These are phyloP conservation scores for Patella caerulea DNA, from an alignment of 2,888 invertebrate species.

Conservation along the genomic window DNA sequence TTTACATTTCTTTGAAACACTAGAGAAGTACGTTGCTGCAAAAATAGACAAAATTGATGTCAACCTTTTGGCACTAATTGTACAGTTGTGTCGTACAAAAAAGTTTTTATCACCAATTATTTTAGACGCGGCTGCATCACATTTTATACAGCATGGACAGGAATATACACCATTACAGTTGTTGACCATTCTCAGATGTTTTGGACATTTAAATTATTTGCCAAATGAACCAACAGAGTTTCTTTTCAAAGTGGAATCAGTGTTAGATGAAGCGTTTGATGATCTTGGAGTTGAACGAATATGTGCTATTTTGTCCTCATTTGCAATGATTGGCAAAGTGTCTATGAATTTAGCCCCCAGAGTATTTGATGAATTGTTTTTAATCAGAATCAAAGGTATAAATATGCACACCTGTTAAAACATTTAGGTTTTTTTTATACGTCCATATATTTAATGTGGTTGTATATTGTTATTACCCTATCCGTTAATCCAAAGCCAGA, in stretches of 20 bases:
- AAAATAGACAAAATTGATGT: conserved; percentile 72
- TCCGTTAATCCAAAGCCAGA: no score
- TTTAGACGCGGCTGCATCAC: conserved; percentile 76
- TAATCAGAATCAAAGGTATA: conserved; percentile 75
- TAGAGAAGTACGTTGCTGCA: conserved; percentile 78
- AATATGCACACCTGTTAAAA: conserved; percentile 28
- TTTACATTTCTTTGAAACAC: conserved; percentile 74
- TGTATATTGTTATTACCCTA: no score
- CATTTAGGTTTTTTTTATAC: not conserved
- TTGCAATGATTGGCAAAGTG: conserved; percentile 77
- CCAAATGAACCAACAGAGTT: conserved; percentile 75
- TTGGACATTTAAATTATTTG: conserved; percentile 77
- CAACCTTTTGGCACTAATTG: conserved; percentile 77
- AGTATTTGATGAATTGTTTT: conserved; percentile 77
- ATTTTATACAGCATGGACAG: conserved; percentile 74
- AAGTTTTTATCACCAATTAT: conserved; percentile 76
- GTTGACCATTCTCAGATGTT: conserved; percentile 76
- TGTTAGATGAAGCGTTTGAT: conserved; percentile 75
- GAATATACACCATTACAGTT: conserved; percentile 75
- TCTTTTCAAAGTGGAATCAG: conserved; percentile 76
- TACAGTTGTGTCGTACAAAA: conserved; percentile 78
- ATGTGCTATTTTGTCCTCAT: conserved; percentile 78
- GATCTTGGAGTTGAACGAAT: conserved; percentile 76
- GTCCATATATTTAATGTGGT: not conserved
- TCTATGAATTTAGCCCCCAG: conserved; percentile 77